Evolutionary conservation across 2,113 vertebrate species (phyloP).

Genomic region (Xiphophorus couchianus): DNA sequence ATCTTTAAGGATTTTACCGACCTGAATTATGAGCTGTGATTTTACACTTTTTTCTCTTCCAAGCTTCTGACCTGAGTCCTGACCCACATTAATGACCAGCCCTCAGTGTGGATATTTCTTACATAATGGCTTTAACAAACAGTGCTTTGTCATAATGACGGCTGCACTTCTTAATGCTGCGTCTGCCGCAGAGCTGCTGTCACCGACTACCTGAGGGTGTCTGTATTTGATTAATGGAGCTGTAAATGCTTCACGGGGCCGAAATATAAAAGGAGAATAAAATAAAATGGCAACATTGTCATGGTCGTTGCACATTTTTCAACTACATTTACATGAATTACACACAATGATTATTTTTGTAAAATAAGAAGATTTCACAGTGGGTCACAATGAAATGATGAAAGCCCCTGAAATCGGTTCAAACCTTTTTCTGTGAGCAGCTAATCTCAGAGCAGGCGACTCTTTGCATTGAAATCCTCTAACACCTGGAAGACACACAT

Average conservation of each 20-base stretch:
- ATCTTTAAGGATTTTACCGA: neutral
- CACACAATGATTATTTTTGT: neutral
- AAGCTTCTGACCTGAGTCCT: neutral
- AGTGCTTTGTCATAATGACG: neutral
- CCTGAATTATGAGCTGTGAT: neutral
- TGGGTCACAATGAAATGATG: slow-evolving; percentile 12
- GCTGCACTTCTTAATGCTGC: neutral
- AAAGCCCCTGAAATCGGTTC: slow-evolving; percentile 22
- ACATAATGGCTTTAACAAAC: neutral
- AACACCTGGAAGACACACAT: neutral
- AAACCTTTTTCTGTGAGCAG: neutral
- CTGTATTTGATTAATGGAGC: neutral
- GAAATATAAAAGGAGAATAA: neutral
- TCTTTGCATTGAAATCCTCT: neutral
- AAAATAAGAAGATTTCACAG: neutral
- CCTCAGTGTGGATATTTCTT: neutral
- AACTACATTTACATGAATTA: neutral
- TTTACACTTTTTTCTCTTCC: neutral
- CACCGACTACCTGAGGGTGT: neutral
- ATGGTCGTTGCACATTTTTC: neutral
- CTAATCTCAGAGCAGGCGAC: neutral
- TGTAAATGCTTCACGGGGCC: neutral
- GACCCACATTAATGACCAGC: neutral
- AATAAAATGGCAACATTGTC: neutral
- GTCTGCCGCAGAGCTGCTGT: neutral